Evolutionary conservation across 2,888 invertebrate species (phyloP).

Genomic region (Hermaeophaga mercurialis): DNA sequence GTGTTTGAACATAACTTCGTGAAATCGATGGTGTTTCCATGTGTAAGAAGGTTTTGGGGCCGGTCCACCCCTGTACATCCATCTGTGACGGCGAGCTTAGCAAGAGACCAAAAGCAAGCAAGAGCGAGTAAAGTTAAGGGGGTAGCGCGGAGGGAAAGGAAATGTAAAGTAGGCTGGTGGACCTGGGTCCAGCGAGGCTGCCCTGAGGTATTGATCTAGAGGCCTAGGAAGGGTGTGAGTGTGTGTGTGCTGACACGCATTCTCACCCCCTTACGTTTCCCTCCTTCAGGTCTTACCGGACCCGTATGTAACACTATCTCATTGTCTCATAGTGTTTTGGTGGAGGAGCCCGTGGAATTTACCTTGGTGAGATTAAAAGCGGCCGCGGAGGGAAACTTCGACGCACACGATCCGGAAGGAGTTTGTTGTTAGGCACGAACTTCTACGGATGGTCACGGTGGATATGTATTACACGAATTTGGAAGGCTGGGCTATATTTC

Average conservation of each 20-base stretch:
- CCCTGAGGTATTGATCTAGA: conserved; percentile 59
- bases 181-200: conserved; percentile 57
- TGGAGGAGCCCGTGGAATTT: conserved; percentile 31
- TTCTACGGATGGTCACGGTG: conserved; percentile 17
- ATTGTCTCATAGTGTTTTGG: conserved; percentile 37
- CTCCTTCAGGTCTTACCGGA: conserved; percentile 44
- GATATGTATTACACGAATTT: conserved; percentile 6
- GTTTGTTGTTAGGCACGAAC: conserved; percentile 20
- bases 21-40: too few relatives aligned
- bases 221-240: conserved; percentile 51
- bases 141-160: conserved; percentile 45
- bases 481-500: conserved; percentile 11
- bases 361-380: conserved; percentile 32
- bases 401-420: conserved; percentile 5
- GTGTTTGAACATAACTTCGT: too few relatives aligned
- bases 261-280: conserved; percentile 44
- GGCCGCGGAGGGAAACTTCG: conserved; percentile 25
- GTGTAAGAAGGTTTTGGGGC: neutral
- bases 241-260: conserved; percentile 57
- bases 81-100: conserved; percentile 61
- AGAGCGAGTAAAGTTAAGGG: conserved; percentile 53
- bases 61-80: conserved; percentile 23
- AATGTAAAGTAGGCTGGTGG: conserved; percentile 66
- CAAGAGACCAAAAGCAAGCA: conserved; percentile 64
- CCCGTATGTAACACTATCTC: conserved; percentile 52